Evolutionary conservation across 2,797 vertebrate genomes (phyloP).

Genomic region (Epinephelus coioides): DNA sequence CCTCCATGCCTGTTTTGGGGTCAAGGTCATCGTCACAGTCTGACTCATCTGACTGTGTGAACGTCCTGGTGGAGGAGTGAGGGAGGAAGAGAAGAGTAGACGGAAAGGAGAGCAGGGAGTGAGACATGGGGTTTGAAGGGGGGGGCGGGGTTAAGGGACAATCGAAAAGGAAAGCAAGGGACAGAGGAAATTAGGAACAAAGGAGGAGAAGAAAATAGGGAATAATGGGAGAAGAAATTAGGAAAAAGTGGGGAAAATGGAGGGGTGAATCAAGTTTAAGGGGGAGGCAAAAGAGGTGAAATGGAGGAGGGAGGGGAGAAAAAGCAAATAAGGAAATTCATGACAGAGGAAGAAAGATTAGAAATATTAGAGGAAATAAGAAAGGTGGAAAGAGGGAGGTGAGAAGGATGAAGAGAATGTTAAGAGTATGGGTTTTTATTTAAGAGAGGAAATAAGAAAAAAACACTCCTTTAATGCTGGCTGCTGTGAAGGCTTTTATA

Average conservation of each 20-base stretch:
- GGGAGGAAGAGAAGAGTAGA: background rate
- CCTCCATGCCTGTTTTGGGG: constrained; percentile 99
- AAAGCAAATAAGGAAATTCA: background rate
- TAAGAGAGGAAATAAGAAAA: background rate
- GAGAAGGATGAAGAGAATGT: background rate
- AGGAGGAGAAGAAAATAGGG: background rate
- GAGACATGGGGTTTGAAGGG: background rate
- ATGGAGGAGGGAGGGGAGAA: no score
- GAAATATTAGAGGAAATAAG: background rate
- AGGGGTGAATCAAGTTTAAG: background rate
- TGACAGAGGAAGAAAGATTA: background rate
- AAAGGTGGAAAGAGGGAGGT: background rate
- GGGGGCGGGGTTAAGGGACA: background rate
- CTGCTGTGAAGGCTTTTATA: background rate
- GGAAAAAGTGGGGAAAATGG: no score
- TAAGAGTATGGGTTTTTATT: background rate
- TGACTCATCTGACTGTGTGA: constrained; percentile 97
- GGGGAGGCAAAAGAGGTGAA: background rate
- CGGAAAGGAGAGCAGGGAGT: background rate
- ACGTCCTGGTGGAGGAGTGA: constrained; percentile 88
- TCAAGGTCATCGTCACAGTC: constrained; percentile 98
- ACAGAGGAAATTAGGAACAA: background rate
- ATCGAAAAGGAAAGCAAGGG: background rate
- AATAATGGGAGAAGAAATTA: background rate
- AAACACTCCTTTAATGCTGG: background rate